phyloP scores from a whole-genome alignment of 2,113 vertebrate genomes.

The Rissa tridactyla region DNA sequence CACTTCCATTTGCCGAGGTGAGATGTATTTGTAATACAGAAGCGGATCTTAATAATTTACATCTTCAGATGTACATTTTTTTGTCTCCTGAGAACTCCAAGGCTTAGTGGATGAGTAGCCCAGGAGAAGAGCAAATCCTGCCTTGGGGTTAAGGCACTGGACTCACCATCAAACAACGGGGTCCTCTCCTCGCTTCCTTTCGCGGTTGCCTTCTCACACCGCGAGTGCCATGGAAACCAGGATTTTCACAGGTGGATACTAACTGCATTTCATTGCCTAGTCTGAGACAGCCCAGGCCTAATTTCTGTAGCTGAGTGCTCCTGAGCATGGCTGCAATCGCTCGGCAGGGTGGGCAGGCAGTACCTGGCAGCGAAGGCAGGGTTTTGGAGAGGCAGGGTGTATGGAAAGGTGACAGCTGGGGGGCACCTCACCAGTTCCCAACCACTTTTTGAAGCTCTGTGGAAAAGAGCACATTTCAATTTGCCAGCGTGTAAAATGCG shows the following conservation, averaged over 20 bases:
- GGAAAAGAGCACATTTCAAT: not conserved
- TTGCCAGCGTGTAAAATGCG: not conserved
- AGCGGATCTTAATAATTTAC: not conserved
- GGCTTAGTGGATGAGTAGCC: not conserved
- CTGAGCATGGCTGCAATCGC: not conserved
- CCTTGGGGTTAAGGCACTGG: not conserved
- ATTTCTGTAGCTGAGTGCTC: not conserved
- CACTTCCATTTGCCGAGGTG: not conserved
- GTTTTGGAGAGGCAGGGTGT: not conserved
- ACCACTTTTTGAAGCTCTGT: not conserved
- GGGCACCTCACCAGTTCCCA: rapidly evolving
- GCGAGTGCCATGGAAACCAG: not conserved
- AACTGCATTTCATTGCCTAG: not conserved
- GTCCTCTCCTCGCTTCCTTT: not conserved
- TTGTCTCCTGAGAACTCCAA: not conserved
- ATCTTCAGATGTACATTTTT: not conserved
- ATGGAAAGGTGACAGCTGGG: not conserved
- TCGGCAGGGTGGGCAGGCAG: not conserved
- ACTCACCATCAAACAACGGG: not conserved
- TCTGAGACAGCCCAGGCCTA: not conserved
- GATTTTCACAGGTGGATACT: not conserved
- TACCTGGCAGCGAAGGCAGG: not conserved
- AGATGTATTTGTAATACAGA: not conserved
- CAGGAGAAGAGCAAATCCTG: not conserved
- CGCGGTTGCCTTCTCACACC: not conserved